These are phyloP conservation scores for Drosophila diplacantha DNA, from an alignment of 2,888 invertebrate species.

Conservation along the genomic window DNA sequence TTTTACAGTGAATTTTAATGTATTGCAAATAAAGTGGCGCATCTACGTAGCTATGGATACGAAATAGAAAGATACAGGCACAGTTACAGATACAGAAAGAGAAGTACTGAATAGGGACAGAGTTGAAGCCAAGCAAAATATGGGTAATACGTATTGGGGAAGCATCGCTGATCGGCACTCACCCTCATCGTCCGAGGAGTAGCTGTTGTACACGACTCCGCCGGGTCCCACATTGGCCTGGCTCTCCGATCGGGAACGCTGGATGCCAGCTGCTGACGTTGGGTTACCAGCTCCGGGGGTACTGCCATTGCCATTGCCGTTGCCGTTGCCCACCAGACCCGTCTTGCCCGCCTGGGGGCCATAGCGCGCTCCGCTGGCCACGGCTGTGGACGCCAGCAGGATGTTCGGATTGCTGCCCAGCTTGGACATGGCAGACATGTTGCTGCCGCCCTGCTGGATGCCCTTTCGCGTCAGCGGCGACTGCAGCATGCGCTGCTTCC, in stretches of 20 bases:
- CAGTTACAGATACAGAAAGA: slow-evolving; percentile 34
- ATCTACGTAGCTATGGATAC: slow-evolving; percentile 36
- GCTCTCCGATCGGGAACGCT: slow-evolving; percentile 78
- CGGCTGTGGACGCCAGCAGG: slow-evolving; percentile 70
- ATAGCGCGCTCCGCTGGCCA: slow-evolving; percentile 71
- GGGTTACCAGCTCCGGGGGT: slow-evolving; percentile 8
- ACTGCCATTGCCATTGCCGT: slow-evolving; percentile 11
- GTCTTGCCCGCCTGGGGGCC: slow-evolving; percentile 56
- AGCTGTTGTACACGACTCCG: slow-evolving; percentile 85
- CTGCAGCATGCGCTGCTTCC: slow-evolving; percentile 95
- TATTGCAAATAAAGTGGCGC: neutral
- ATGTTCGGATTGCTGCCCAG: slow-evolving; percentile 77
- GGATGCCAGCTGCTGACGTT: slow-evolving; percentile 62
- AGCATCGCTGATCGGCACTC: slow-evolving; percentile 77
- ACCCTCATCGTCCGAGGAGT: slow-evolving; percentile 96
- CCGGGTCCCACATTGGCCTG: slow-evolving; percentile 79
- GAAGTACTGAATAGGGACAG: slow-evolving; percentile 34
- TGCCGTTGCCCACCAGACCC: slow-evolving; percentile 39
- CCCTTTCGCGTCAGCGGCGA: slow-evolving; percentile 91
- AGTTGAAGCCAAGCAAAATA: slow-evolving; percentile 62
- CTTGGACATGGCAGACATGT: slow-evolving; percentile 78
- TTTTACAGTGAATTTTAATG: neutral
- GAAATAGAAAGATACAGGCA: slow-evolving; percentile 16
- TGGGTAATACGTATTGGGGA: slow-evolving; percentile 31
- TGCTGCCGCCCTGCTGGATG: slow-evolving; percentile 79